phyloP scores from a whole-genome alignment of 2,113 vertebrate genomes.

The Trematomus loennbergii region DNA sequence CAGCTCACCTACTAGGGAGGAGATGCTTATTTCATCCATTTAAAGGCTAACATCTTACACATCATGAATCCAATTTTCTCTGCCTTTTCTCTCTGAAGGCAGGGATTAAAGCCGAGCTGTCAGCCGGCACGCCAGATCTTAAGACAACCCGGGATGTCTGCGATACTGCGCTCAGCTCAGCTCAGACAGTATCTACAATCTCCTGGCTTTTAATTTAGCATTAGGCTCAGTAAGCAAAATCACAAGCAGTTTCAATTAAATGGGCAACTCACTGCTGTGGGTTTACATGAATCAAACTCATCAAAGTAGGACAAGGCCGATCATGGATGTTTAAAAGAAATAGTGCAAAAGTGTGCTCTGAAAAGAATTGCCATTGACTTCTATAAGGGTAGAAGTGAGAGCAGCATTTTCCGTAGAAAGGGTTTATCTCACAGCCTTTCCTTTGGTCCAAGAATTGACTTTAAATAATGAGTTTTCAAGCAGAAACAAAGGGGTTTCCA shows the following conservation, averaged over 20 bases:
- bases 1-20: conserved; percentile 75
- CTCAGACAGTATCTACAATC: conserved; percentile 80
- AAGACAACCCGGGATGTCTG: conserved; percentile 73
- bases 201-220: conserved; percentile 79
- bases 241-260: conserved; percentile 76
- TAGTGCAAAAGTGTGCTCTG: conserved; percentile 41
- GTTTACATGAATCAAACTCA: conserved; percentile 57
- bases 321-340: conserved; percentile 60
- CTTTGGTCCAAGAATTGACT: conserved; percentile 16
- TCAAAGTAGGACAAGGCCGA: conserved; percentile 45
- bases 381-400: conserved; percentile 5
- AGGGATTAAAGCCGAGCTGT: conserved; percentile 85
- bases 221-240: conserved; percentile 76
- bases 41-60: conserved; percentile 83
- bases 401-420: background rate
- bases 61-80: conserved; percentile 84
- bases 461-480: conserved; percentile 4
- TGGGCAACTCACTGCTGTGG: conserved; percentile 47
- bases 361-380: conserved; percentile 64
- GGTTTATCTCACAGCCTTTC: background rate
- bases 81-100: conserved; percentile 77
- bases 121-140: conserved; percentile 75
- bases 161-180: conserved; percentile 71
- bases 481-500: conserved; percentile 15
- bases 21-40: conserved; percentile 81